Percentiles rank a stretch among this genome's conserved stretches.
Evolutionary conservation across 2,888 invertebrate species (phyloP).

Genomic region (Nasonovia ribisnigri): DNA sequence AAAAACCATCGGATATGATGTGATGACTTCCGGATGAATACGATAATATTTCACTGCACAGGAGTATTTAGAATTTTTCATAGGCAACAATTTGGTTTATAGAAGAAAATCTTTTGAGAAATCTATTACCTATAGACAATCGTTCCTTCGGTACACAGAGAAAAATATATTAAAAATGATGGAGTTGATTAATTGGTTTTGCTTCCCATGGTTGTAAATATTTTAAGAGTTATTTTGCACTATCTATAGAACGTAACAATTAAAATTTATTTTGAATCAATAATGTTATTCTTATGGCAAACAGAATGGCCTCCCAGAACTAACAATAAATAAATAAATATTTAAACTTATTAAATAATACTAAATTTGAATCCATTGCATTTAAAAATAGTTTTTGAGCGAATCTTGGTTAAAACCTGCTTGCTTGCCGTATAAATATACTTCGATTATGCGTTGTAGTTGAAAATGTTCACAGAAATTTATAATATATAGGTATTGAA

Average conservation of each 20-base stretch:
- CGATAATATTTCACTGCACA: neutral
- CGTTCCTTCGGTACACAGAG: neutral
- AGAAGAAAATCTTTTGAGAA: neutral
- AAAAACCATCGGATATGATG: neutral
- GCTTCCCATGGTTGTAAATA: neutral
- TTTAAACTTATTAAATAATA: neutral
- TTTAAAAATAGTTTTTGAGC: neutral
- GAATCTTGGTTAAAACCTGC: neutral
- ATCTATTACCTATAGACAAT: neutral
- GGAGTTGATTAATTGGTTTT: neutral
- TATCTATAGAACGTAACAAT: neutral
- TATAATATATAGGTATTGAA: neutral
- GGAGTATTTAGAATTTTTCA: neutral
- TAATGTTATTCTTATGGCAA: neutral
- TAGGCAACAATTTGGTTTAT: neutral
- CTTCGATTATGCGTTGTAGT: neutral
- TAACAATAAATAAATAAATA: neutral
- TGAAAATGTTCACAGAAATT: neutral
- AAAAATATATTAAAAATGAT: neutral
- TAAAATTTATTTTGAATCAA: neutral
- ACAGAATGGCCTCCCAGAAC: neutral
- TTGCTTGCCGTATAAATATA: neutral
- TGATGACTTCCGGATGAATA: constrained; percentile 4
- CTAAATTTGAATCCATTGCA: neutral
- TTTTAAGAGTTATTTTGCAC: neutral